Evolutionary conservation across 2,888 invertebrate species (phyloP), one percentile per base, ranked within the genome.

Genomic region (Drosophila macrospina): DNA sequence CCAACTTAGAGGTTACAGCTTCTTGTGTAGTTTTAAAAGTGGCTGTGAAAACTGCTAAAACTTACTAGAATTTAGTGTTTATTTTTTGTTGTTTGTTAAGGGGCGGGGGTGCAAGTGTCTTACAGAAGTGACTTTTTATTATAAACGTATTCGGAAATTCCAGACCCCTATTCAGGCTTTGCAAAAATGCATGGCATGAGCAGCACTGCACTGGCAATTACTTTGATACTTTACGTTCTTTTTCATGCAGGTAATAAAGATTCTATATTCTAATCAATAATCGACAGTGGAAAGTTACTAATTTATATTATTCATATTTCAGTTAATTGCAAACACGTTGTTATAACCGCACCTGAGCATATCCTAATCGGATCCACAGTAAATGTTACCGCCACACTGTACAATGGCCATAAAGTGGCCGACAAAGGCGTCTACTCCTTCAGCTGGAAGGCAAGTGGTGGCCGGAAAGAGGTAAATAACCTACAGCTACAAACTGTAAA

Each of bases 281-380:
- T 54, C 15, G 41, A 15, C 8, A 0, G 8, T 26, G 15, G 10
- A 44, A 47, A 32, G 10, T 44, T 36, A 57, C 16, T 39, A 32
- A 39, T 57, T 34, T 28, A 5, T 34, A 45, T 20, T 30, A 45
- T 20, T 44, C 5, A 3, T 20, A 52, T 69, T n/a, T 2, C n/a
- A 86, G 86, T 65, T 32, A 52, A 69, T 41, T 63, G 78, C 51
- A 66, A 65, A 39, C 93, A 92, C 74, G 93, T 96, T 45, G 91
- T 92, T 59, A 90, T 96, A 70, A 92, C 92, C 10, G 94, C 94
- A 70, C 93, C 95, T 91, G 95, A 95, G 7, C 95, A 95, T 47
- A 94, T 95, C n/a, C 94, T 96, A 13, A 92, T 94, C 56, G 97
- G 96, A 20, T 95, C 95, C 4, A 94, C 94, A 54, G 93, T 96